Percentiles rank a stretch among this genome's conserved stretches.
Evolutionary conservation across 2,113 vertebrate genomes (phyloP).

Genomic region (Rhabdornis inornatus): DNA sequence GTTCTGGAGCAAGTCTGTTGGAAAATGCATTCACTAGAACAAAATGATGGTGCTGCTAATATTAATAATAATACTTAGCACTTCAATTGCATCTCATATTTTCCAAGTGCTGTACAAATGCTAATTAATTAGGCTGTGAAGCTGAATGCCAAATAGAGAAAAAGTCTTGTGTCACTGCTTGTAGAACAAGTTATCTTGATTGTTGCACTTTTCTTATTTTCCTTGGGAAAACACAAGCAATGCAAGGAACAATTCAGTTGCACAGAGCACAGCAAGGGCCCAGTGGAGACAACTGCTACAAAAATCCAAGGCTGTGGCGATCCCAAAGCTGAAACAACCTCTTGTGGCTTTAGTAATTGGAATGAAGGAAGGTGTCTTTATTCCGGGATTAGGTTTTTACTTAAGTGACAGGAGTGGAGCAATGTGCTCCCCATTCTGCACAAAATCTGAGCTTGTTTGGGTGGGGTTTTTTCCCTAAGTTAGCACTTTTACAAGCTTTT

Average conservation of each 20-base stretch:
- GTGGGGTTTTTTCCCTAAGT: not conserved
- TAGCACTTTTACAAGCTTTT: not conserved
- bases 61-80: conserved; percentile 50
- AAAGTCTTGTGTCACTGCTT: not conserved
- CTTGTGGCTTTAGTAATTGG: not conserved
- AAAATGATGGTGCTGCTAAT: conserved; percentile 30
- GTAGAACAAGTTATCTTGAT: conserved; percentile 42
- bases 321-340: not conserved
- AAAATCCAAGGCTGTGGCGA: not conserved
- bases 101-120: conserved; percentile 46
- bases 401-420: not conserved
- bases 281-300: not conserved
- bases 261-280: not conserved
- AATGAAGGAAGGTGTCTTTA: not conserved
- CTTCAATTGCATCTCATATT: conserved; percentile 35
- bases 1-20: not conserved
- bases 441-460: not conserved
- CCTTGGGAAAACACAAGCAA: not conserved
- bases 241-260: not conserved
- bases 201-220: not conserved
- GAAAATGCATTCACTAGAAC: conserved; percentile 23
- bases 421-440: not conserved
- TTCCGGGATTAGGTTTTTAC: not conserved
- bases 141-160: conserved; percentile 28
- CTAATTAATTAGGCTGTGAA: conserved; percentile 43